These are phyloP conservation scores for Steromphala cineraria DNA, from an alignment of 2,888 invertebrate species.

Conservation along the genomic window DNA sequence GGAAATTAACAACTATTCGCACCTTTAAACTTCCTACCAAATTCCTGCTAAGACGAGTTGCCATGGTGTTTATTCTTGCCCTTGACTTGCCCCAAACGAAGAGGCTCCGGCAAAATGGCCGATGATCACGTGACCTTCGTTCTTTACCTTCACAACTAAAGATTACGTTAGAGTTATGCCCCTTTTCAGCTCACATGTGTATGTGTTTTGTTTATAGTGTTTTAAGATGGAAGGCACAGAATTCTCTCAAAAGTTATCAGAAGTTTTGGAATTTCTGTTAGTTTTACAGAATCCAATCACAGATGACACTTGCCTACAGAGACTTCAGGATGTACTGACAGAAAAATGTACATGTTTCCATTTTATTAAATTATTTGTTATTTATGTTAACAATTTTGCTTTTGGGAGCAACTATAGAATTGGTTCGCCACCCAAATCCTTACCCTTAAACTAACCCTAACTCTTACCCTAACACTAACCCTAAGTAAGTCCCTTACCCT, in stretches of 20 bases:
- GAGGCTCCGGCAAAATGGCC: constrained; percentile 32
- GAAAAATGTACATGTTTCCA: background rate
- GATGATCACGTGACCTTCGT: constrained; percentile 35
- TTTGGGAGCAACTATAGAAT: no score
- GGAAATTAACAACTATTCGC: background rate
- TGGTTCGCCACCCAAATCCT: no score
- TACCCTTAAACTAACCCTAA: no score
- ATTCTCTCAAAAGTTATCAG: background rate
- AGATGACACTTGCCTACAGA: constrained; percentile 33
- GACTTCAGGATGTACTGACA: constrained; percentile 27
- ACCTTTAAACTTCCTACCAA: constrained; percentile 33
- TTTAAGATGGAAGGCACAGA: background rate
- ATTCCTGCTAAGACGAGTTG: constrained; percentile 33
- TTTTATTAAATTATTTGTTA: no score
- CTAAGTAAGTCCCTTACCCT: no score
- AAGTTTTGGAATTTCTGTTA: constrained; percentile 24
- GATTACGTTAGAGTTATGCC: constrained; percentile 2
- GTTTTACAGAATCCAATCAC: constrained; percentile 19
- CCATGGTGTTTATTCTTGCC: constrained; percentile 29
- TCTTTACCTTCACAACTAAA: background rate
- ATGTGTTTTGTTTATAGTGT: background rate
- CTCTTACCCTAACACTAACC: no score
- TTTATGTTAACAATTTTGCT: background rate
- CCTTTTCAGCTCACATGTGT: background rate
- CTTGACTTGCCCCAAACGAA: constrained; percentile 27